phyloP scores from a whole-genome alignment of 1,140 invertebrate species.

The Papilio dardanus region DNA sequence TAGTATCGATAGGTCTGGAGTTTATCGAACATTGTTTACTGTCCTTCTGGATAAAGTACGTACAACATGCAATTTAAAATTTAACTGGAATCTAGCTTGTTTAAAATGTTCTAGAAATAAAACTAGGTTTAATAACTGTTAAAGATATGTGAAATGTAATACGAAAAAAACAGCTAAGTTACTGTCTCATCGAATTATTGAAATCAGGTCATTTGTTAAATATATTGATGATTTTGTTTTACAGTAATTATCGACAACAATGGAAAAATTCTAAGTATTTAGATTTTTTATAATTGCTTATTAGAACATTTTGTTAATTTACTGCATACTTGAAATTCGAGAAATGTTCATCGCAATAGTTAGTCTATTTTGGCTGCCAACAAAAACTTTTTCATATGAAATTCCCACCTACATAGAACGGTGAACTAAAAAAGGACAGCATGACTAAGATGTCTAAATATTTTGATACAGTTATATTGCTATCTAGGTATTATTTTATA shows the following conservation, averaged over 20 bases:
- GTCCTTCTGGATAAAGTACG: not conserved
- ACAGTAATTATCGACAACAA: not conserved
- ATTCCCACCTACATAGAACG: constrained; percentile 13
- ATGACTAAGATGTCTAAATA: constrained; percentile 27
- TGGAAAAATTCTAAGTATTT: not conserved
- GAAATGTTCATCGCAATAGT: not conserved
- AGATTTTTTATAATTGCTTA: not conserved
- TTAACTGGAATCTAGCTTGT: not conserved
- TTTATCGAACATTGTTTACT: too few species aligned
- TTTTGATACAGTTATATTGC: not conserved
- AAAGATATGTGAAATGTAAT: not conserved
- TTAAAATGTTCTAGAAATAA: not conserved
- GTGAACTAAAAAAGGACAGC: constrained; percentile 17
- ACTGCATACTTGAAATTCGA: not conserved
- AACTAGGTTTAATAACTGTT: not conserved
- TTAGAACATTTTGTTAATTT: not conserved
- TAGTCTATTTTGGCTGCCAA: not conserved
- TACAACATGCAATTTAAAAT: not conserved
- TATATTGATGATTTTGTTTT: constrained; percentile 1
- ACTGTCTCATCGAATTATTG: too few species aligned
- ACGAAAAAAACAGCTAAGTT: not conserved
- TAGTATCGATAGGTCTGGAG: too few species aligned
- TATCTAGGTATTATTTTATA: not conserved
- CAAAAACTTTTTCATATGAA: constrained; percentile 25
- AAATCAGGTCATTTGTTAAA: not conserved